Evolutionary conservation across 2,797 vertebrate species (phyloP).

Genomic region (Dendrocincla tyrannina): DNA sequence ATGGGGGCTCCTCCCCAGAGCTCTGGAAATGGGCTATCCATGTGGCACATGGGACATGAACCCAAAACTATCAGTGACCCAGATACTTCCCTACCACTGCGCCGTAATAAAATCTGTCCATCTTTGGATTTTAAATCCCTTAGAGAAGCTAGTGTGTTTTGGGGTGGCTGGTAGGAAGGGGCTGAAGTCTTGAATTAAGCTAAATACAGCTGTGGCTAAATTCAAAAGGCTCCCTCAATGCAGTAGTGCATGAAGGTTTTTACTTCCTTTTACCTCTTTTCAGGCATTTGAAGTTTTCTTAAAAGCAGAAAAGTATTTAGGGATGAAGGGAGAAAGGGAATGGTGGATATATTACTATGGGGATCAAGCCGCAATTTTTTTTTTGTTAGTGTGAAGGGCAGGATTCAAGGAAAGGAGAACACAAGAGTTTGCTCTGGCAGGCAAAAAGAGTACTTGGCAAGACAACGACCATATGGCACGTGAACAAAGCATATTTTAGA

Average conservation of each 20-base stretch:
- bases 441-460: constrained; percentile 14
- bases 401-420: not conserved
- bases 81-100: rapidly evolving
- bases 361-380: not conserved
- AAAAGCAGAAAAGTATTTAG: not conserved
- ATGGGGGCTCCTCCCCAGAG: not conserved
- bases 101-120: not conserved
- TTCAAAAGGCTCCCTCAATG: not conserved
- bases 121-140: not conserved
- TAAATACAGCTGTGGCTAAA: not conserved
- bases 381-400: not conserved
- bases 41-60: rapidly evolving
- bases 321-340: not conserved
- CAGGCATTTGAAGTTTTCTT: not conserved
- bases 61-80: not conserved
- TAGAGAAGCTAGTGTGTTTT: not conserved
- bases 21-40: not conserved
- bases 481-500: constrained; percentile 46
- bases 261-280: not conserved
- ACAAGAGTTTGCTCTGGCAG: not conserved
- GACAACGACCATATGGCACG: not conserved
- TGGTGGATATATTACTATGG: rapidly evolving
- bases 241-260: not conserved
- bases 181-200: not conserved
- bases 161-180: not conserved